Percentiles rank a stretch among this genome's conserved stretches.
These are phyloP conservation scores for Lasius platythorax DNA, from an alignment of 2,888 invertebrate genomes.

Conservation along the genomic window DNA sequence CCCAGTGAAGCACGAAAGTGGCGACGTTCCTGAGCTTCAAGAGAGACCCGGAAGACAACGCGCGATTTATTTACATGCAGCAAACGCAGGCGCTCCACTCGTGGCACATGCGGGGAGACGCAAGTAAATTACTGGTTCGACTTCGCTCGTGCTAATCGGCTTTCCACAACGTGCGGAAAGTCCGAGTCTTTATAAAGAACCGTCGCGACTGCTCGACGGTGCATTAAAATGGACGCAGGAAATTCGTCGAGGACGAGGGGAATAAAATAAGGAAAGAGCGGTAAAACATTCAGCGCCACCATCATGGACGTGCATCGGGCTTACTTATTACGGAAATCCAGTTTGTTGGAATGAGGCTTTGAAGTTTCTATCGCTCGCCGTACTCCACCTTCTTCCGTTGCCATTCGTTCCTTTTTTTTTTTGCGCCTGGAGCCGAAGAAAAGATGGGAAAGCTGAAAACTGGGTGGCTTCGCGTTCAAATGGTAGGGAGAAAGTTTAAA, in stretches of 20 bases:
- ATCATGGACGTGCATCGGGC: conserved; percentile 63
- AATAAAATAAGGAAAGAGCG: conserved; percentile 32
- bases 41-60: conserved; percentile 57
- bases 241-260: conserved; percentile 29
- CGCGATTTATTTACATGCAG: conserved; percentile 51
- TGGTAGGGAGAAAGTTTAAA: conserved; percentile 70
- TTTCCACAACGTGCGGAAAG: conserved; percentile 49
- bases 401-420: conserved; percentile 24
- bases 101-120: conserved; percentile 30
- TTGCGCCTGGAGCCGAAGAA: conserved; percentile 31
- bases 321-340: conserved; percentile 75
- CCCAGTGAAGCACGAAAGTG: conserved; percentile 13
- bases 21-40: conserved; percentile 23
- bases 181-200: conserved; percentile 30
- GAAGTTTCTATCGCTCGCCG: conserved; percentile 62
- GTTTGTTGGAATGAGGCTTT: conserved; percentile 70
- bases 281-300: conserved; percentile 69
- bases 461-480: conserved; percentile 66
- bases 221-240: conserved; percentile 55
- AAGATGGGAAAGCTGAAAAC: conserved; percentile 60
- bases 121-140: conserved; percentile 69
- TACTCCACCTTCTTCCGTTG: conserved; percentile 50
- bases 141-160: conserved; percentile 63
- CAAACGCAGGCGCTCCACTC: background rate
- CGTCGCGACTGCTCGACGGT: conserved; percentile 11